A percentile compares a stretch with the other conserved stretches of the same genome.
Conservation (phyloP, 2,888 invertebrate genomes). For the Smittia sp. region DNA sequence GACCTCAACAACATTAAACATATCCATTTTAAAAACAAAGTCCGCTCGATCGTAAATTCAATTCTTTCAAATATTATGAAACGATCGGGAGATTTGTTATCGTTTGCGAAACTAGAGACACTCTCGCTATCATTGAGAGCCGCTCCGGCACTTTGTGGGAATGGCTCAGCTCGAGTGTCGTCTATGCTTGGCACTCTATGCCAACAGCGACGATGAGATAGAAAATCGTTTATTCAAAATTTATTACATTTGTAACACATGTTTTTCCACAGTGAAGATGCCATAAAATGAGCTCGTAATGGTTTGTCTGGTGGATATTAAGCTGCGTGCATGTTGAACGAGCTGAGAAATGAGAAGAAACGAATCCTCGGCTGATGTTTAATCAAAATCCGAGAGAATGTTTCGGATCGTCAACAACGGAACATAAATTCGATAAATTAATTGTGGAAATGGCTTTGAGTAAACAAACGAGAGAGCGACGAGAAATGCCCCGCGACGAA, state of each 20-base stretch:
- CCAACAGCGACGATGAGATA: background rate
- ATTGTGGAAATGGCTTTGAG: background rate
- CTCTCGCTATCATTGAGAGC: background rate
- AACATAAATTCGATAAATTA: constrained; percentile 5
- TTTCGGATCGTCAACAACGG: background rate
- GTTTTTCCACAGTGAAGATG: constrained; percentile 7
- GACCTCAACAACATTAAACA: background rate
- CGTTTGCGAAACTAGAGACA: background rate
- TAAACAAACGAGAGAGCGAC: background rate
- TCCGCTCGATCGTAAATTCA: background rate
- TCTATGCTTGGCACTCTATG: background rate
- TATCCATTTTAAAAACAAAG: background rate
- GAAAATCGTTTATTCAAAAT: constrained; percentile 29
- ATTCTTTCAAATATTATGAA: background rate
- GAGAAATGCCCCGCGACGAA: background rate
- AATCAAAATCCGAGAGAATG: background rate
- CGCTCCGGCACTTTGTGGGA: background rate
- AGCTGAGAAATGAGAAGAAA: background rate
- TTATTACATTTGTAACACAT: constrained; percentile 34
- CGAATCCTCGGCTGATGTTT: background rate
- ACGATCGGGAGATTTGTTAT: background rate
- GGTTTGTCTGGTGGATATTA: constrained; percentile 23
- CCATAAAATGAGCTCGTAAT: constrained; percentile 32
- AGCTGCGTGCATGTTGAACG: constrained; percentile 14
- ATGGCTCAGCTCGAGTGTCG: background rate